Conservation (phyloP, 2,888 invertebrate genomes). For the Cynaeus angustus region DNA sequence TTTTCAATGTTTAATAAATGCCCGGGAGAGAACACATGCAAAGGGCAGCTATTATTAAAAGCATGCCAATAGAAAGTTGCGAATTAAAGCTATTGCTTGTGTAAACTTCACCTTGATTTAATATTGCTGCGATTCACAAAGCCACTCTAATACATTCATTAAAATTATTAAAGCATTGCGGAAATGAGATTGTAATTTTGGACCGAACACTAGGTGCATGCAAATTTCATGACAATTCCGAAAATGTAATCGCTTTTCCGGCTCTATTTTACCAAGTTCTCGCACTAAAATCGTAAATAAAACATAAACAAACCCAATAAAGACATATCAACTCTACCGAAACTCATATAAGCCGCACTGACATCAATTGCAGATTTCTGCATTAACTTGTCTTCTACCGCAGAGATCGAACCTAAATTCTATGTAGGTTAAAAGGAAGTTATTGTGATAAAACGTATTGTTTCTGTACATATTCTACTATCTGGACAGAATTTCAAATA, state of each 20-base stretch:
- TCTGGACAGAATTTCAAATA: no score
- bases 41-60: slow-evolving; percentile 16
- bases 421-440: not conserved
- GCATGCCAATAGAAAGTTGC: slow-evolving; percentile 18
- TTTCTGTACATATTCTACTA: not conserved
- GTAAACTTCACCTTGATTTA: slow-evolving; percentile 40
- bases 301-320: slow-evolving; percentile 30
- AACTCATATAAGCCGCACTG: slow-evolving; percentile 23
- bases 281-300: slow-evolving; percentile 28
- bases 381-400: not conserved
- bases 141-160: slow-evolving; percentile 45
- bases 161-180: slow-evolving; percentile 45
- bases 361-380: slow-evolving; percentile 27
- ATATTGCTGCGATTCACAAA: slow-evolving; percentile 31
- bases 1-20: slow-evolving; percentile 28
- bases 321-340: slow-evolving; percentile 24
- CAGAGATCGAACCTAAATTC: not conserved
- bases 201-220: slow-evolving; percentile 39
- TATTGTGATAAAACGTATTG: not conserved
- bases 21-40: not conserved
- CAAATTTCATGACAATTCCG: slow-evolving; percentile 41
- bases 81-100: slow-evolving; percentile 30
- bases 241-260: slow-evolving; percentile 43
- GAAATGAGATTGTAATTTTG: slow-evolving; percentile 44
- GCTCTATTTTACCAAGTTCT: slow-evolving; percentile 36